phyloP scores from a whole-genome alignment of 2,113 vertebrate species.

The Solenodon paradoxus region DNA sequence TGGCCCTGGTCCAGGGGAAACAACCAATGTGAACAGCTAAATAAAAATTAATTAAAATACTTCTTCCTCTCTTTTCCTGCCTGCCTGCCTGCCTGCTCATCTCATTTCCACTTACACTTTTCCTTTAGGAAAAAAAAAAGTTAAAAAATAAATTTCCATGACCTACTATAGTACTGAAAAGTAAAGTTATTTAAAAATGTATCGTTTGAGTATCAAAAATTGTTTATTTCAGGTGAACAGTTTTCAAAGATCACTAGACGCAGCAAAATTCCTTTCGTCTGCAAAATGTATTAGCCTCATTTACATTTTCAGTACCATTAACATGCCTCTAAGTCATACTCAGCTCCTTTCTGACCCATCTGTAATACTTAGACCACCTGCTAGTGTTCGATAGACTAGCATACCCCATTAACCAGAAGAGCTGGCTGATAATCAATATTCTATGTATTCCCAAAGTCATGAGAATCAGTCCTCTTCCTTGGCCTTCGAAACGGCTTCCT shows the following conservation, averaged over 20 bases:
- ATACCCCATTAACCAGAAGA: not conserved
- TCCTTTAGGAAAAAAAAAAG: no score
- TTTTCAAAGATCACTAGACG: not conserved
- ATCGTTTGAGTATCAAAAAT: not conserved
- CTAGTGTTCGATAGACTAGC: not conserved
- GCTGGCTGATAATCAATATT: not conserved
- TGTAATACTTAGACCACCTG: not conserved
- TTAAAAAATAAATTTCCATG: no score
- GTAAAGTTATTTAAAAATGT: not conserved
- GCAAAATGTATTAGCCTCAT: not conserved
- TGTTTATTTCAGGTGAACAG: not conserved
- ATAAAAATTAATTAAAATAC: no score
- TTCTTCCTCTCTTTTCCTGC: no score
- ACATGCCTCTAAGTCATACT: not conserved
- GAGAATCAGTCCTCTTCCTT: not conserved
- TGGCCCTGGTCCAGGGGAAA: no score
- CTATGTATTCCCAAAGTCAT: not conserved
- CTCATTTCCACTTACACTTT: no score
- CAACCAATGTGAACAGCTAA: no score
- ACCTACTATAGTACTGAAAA: not conserved
- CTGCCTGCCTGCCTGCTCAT: no score
- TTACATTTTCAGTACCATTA: not conserved
- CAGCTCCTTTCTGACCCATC: conserved; percentile 8
- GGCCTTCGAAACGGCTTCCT: not conserved
- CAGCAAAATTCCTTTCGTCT: conserved; percentile 11